These are phyloP conservation scores for Nemopilema nomurai DNA, from an alignment of 30 jellyfish, hydroid and myxozoan species.

Conservation along the genomic window DNA sequence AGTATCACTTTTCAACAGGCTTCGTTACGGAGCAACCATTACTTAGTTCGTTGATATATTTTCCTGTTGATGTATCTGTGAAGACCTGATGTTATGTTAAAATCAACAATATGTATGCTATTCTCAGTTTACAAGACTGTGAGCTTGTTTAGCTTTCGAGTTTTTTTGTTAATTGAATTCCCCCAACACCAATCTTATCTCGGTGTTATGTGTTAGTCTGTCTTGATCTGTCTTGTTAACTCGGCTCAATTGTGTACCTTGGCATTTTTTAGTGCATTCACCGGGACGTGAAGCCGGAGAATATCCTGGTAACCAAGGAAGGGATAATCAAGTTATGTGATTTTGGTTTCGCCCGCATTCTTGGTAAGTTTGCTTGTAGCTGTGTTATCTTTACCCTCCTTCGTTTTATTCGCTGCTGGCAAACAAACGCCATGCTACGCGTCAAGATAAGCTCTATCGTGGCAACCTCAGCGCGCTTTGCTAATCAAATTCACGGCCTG, in stretches of 20 bases:
- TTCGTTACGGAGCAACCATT: too few relatives aligned
- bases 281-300: constrained; percentile 96
- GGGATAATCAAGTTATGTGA: constrained; percentile 88
- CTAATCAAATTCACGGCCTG: not conserved
- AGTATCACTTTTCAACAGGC: too few relatives aligned
- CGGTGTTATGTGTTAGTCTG: too few relatives aligned
- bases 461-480: not conserved
- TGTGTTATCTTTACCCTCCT: not conserved
- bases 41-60: too few relatives aligned
- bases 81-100: too few relatives aligned
- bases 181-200: too few relatives aligned
- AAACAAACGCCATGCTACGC: not conserved
- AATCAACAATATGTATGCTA: not conserved
- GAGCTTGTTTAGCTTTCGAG: too few relatives aligned
- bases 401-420: not conserved
- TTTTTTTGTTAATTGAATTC: too few relatives aligned
- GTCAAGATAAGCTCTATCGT: not conserved
- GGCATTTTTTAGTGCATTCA: constrained; percentile 79
- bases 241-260: not conserved
- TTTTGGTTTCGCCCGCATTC: constrained; percentile 83
- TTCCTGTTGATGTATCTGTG: too few relatives aligned
- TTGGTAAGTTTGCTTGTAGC: not conserved
- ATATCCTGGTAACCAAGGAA: constrained; percentile 84
- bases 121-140: not conserved
- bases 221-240: too few relatives aligned